Evolutionary conservation across 2,113 vertebrate genomes (phyloP), one percentile per base, ranked within the genome.

Genomic region (Chionis minor): DNA sequence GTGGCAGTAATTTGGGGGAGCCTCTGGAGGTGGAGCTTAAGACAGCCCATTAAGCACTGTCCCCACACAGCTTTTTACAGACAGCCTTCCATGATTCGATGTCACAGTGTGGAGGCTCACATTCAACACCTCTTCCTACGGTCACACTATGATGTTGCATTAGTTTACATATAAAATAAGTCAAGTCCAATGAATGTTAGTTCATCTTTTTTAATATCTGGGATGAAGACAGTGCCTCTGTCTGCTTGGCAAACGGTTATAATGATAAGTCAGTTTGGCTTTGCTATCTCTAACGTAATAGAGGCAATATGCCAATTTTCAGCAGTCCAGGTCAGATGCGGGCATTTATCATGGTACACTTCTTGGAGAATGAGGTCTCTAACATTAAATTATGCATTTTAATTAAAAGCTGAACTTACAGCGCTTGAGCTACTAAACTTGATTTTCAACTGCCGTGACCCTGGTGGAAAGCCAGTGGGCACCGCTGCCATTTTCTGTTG

Each of bases 391-490:
- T 95, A 91, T 49, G 28, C 45, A 61, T 94, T 94, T 86, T 96
- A 96, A 96, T 97, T 96, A 97, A 97, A 95, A 96, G 92, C 44
- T 91, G 81, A 90, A 92, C 80, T 93, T 86, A 88, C 27, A 84
- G 78, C 87, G 40, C 45, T 79, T 89, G 67, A 79, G 66, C 45
- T 72, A 65, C 73, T 87, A 85, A 96, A 94, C 81, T 62, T 85
- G 88, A 94, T 94, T 95, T 94, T 92, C 78, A 75, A 21, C 83
- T 89, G 49, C 54, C 0, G 0, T 56, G 28, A 81, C 56, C 47
- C 77, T 81, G 56, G 24, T 91, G 54, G 35, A 59, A 84, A 93
- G 80, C 59, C 74, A 91, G 22, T 79, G 73, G 73, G 20, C 73
- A 94, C 74, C 2, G 3, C 27, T 72, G 56, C 73, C 65, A 63